A percentile compares a stretch with the other conserved stretches of the same genome.
phyloP scores from a whole-genome alignment of 2,113 vertebrate genomes.

The Zapornia atra region DNA sequence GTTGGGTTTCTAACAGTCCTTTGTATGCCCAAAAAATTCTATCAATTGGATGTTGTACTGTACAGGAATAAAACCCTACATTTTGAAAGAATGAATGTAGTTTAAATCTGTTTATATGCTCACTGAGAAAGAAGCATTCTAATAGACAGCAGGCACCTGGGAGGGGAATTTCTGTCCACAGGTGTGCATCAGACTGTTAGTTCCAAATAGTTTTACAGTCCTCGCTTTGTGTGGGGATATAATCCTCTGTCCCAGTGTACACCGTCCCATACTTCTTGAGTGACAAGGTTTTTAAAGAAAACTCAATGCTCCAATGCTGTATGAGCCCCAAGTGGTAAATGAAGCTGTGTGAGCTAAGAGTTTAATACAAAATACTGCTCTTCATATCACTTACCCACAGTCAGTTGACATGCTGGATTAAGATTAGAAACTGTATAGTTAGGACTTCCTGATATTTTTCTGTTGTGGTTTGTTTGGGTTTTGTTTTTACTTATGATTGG shows the following conservation, averaged over 20 bases:
- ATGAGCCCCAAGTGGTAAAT: background rate
- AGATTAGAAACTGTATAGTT: background rate
- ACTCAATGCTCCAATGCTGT: background rate
- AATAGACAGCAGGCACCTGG: background rate
- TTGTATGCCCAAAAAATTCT: background rate
- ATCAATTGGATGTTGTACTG: background rate
- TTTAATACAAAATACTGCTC: background rate
- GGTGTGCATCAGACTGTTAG: slow-evolving; percentile 1
- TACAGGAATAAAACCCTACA: background rate
- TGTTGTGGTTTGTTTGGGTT: background rate
- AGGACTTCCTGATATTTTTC: background rate
- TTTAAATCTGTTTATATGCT: background rate
- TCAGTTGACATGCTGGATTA: background rate
- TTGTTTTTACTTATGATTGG: background rate
- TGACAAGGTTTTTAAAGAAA: slow-evolving; percentile 23
- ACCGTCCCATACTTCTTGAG: background rate
- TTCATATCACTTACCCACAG: background rate
- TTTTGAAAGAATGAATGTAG: background rate
- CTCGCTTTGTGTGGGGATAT: background rate
- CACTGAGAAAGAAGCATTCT: background rate
- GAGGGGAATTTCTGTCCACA: background rate
- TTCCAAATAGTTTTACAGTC: slow-evolving; percentile 3
- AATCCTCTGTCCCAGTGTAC: background rate
- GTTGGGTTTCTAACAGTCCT: background rate
- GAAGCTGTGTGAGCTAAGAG: background rate